Evolutionary conservation across 2,888 invertebrate species (phyloP), one percentile per base, ranked within the genome.

Genomic region (Agrotis clavis): DNA sequence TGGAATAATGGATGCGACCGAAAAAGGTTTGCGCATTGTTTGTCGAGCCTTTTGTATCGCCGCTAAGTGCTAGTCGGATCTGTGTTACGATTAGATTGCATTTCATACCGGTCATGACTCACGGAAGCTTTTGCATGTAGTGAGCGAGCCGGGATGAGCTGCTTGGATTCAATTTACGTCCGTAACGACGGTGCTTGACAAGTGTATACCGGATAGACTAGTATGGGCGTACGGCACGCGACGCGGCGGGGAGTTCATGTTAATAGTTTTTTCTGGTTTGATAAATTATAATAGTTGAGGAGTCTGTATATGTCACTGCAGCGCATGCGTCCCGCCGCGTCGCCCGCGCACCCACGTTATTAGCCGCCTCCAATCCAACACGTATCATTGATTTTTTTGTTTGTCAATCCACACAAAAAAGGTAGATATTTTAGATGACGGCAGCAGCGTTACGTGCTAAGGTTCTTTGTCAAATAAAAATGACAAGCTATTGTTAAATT

Each of bases 241-340:
- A 92, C 95, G 90, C 95, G 88, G 89, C 93, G 89, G 95, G 95
- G 93, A 92, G 90, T 88, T 90, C 83, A 89, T 89, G 89, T 90
- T 86, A 84, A 89, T 88, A 91, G 91, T 92, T 93, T 92, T 90
- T 92, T 90, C 89, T 90, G 85, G 86, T 91, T 92, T 94, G 93
- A 94, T 93, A 93, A 91, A 95, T 94, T 92, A 90, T 95, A 95
- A 94, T 95, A 92, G 94, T 83, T 86, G 87, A 88, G 86, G 88
- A 92, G 94, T 93, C 41, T 41, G 41, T 41, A 41, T 94, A 93
- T 94, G 94, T 95, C 93, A 93, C 89, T 89, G 90, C 86, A 76
- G 79, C 77, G 74, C 75, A 81, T 79, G 82, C 79, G 57, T 83
- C 81, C 80, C 79, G 88, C 74, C 82, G 82, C 71, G 85, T 74